Conservation (phyloP, 1,140 invertebrate genomes). For the Drosophila ogumai region DNA sequence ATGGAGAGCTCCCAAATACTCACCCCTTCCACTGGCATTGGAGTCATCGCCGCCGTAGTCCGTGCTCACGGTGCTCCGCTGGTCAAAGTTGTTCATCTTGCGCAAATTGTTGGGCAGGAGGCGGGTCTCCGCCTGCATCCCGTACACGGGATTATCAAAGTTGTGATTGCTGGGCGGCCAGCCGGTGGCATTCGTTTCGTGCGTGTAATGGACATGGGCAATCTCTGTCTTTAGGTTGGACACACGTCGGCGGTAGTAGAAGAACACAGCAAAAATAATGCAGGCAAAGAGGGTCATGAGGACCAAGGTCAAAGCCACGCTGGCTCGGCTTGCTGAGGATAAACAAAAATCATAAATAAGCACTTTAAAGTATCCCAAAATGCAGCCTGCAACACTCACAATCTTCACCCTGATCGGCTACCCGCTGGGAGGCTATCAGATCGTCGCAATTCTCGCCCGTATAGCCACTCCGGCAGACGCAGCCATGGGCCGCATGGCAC, state of each 20-base stretch:
- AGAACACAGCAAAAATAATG: constrained; percentile 87
- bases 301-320: constrained; percentile 88
- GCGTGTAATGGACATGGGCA: constrained; percentile 94
- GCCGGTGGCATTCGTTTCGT: constrained; percentile 88
- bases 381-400: constrained; percentile 37
- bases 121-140: constrained; percentile 88
- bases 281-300: constrained; percentile 89
- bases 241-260: constrained; percentile 92
- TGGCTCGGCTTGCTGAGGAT: constrained; percentile 85
- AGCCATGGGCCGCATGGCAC: constrained; percentile 93
- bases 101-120: constrained; percentile 88
- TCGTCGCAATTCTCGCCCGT: constrained; percentile 88
- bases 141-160: constrained; percentile 97
- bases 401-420: constrained; percentile 51
- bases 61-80: constrained; percentile 45
- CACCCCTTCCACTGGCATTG: constrained; percentile 79
- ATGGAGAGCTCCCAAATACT: not conserved
- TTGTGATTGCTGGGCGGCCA: constrained; percentile 91
- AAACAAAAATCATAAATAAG: not conserved
- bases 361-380: too few species aligned
- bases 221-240: constrained; percentile 93
- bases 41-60: constrained; percentile 76
- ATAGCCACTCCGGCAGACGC: constrained; percentile 92
- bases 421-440: constrained; percentile 63
- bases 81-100: constrained; percentile 85